These are phyloP conservation scores for Euura lappo DNA, from an alignment of 1,140 invertebrate genomes.

Conservation along the genomic window DNA sequence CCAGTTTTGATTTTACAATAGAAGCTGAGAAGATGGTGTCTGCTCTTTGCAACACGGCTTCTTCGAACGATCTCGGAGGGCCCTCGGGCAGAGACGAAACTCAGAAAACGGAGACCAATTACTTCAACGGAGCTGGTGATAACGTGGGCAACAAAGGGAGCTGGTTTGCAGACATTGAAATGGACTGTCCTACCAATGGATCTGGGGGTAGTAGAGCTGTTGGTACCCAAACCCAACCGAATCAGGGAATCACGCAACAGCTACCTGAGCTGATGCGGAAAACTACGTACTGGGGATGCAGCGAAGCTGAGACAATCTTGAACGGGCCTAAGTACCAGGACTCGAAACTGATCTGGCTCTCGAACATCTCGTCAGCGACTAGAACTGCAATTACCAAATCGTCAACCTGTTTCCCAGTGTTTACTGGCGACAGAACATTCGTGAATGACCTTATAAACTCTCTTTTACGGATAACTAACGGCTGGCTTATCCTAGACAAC, in stretches of 20 bases:
- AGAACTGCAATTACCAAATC: slow-evolving; percentile 50
- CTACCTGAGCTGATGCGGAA: slow-evolving; percentile 40
- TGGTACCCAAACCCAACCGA: slow-evolving; percentile 33
- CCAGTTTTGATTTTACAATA: slow-evolving; percentile 52
- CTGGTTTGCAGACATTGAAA: slow-evolving; percentile 38
- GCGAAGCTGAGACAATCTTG: slow-evolving; percentile 44
- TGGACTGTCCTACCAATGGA: slow-evolving; percentile 18
- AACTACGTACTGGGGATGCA: slow-evolving; percentile 45
- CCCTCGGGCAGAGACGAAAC: slow-evolving; percentile 14
- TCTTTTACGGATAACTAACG: slow-evolving; percentile 49
- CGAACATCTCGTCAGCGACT: slow-evolving; percentile 43
- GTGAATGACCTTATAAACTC: slow-evolving; percentile 48
- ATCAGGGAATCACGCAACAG: background rate
- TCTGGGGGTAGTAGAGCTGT: slow-evolving; percentile 19
- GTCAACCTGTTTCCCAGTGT: slow-evolving; percentile 46
- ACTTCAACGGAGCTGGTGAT: slow-evolving; percentile 37
- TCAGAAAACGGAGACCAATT: slow-evolving; percentile 19
- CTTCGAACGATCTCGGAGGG: slow-evolving; percentile 37
- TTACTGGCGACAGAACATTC: slow-evolving; percentile 43
- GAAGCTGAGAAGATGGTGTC: slow-evolving; percentile 57
- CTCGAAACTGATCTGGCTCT: slow-evolving; percentile 37
- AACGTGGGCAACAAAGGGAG: slow-evolving; percentile 31
- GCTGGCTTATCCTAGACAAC: slow-evolving; percentile 53
- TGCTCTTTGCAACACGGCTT: slow-evolving; percentile 46
- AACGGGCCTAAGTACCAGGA: slow-evolving; percentile 32